Conservation (phyloP, 1,140 invertebrate species). For the Potamilus streckersoni region DNA sequence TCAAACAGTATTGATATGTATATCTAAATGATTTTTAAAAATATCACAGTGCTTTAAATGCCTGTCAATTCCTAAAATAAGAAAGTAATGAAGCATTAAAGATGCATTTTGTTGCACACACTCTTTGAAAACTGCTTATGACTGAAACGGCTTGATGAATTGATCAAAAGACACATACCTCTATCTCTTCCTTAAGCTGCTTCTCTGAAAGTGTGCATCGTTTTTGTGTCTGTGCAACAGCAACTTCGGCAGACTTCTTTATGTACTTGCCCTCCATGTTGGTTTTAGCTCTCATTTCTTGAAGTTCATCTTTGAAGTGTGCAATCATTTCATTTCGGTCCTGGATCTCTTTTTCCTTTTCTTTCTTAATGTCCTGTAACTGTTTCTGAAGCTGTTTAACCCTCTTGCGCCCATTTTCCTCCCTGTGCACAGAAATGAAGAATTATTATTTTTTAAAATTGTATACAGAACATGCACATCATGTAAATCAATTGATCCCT, state of each 20-base stretch:
- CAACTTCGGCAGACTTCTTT: conserved; percentile 64
- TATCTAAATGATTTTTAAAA: too few species aligned
- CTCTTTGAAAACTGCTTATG: too few species aligned
- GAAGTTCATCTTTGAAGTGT: conserved; percentile 62
- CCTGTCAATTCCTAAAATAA: too few species aligned
- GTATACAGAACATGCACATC: too few species aligned
- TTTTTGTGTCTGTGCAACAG: conserved; percentile 65
- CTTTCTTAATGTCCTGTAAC: conserved; percentile 61
- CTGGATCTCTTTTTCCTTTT: conserved; percentile 64
- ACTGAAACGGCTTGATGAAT: background rate
- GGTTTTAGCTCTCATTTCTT: conserved; percentile 66
- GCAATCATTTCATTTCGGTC: conserved; percentile 66
- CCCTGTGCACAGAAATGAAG: conserved; percentile 36
- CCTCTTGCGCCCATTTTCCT: conserved; percentile 62
- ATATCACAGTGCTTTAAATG: too few species aligned
- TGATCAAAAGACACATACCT: conserved; percentile 41
- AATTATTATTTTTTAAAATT: too few species aligned
- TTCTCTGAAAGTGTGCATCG: conserved; percentile 57
- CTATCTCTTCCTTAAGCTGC: conserved; percentile 58
- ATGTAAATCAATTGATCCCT: too few species aligned
- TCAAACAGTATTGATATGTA: too few species aligned
- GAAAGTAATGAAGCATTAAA: too few species aligned
- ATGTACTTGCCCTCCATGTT: conserved; percentile 68
- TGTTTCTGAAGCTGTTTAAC: conserved; percentile 57
- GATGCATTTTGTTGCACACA: too few species aligned